Base-by-base conservation (phyloP, 2,797 vertebrate genomes). In the Peromyscus attwateri region DNA sequence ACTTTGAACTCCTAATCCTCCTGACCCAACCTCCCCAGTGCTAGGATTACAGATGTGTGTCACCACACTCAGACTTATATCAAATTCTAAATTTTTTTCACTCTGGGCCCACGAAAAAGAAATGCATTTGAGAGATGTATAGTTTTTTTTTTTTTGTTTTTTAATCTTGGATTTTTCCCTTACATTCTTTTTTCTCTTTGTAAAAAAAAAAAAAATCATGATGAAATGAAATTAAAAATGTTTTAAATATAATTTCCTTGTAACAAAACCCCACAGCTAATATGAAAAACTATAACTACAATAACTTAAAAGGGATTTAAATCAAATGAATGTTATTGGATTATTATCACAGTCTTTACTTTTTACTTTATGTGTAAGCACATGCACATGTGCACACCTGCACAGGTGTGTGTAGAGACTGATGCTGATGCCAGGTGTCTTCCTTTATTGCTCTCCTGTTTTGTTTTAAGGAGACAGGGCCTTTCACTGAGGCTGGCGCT, bases 61-160 rank as follows among this genome's bases (percentile, higher is more conserved):
- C 43, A 66, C 19, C 43, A 85, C 10, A 49, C 43, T 49, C 29
- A 85, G 82, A 85, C 64, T 68, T 85, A 49, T 49, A 85, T 23
- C 23, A 70, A 87, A 52, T 0, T 49, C 23, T 11, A 71, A 94
- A 55, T 80, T 80, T 93, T 21, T 93, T 73, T 90, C 21, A 81
- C 3, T 43, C 27, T 88, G 19, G 25, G 27, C 66, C 55, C 25
- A 92, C 37, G 92, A 85, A 91, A 85, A 62, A 37, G 1, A 68
- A 66, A 90, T 68, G 9, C 71, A 68, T 57, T 37, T 23, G 84
- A 79, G 40, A 12, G 49, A 83, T 79, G 76, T 88, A 37, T 73
- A 34, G 64, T 64, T 87, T 87, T n/a, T n/a, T n/a, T n/a, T n/a
- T 87, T 46, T 70, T n/a, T 19, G 66, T 19, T 92, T 92, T 95